Evolutionary conservation across 1,140 invertebrate species (phyloP).

Genomic region (Episyrphus balteatus): DNA sequence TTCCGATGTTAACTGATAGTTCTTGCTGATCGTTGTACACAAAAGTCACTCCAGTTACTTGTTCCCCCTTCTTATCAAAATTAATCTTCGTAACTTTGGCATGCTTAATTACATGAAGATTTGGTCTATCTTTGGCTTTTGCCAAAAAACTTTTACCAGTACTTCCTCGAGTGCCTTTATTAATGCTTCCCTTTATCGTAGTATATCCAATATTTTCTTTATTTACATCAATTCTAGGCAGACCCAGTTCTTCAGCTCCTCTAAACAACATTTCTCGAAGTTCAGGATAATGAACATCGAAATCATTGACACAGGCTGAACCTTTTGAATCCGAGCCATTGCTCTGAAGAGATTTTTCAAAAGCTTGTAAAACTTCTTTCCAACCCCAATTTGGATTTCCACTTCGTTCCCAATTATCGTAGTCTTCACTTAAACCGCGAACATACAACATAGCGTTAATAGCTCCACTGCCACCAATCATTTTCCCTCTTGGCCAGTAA

Average conservation of each 20-base stretch:
- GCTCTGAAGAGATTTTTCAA: slow-evolving; percentile 46
- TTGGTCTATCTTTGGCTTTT: slow-evolving; percentile 27
- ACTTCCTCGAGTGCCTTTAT: slow-evolving; percentile 42
- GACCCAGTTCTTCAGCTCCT: slow-evolving; percentile 21
- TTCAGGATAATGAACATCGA: slow-evolving; percentile 12
- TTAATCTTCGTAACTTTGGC: slow-evolving; percentile 45
- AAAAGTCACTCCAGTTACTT: slow-evolving; percentile 26
- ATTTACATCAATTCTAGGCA: slow-evolving; percentile 39
- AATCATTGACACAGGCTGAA: slow-evolving; percentile 43
- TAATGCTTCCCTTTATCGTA: slow-evolving; percentile 24
- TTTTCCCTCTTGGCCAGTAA: slow-evolving; percentile 45
- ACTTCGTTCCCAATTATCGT: slow-evolving; percentile 48
- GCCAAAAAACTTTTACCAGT: slow-evolving; percentile 39
- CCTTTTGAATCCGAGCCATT: slow-evolving; percentile 41
- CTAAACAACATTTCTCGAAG: slow-evolving; percentile 26
- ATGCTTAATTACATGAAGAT: slow-evolving; percentile 56
- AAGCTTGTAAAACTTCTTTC: slow-evolving; percentile 55
- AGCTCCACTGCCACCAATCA: slow-evolving; percentile 51
- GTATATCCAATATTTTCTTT: slow-evolving; percentile 38
- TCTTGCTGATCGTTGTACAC: slow-evolving; percentile 17
- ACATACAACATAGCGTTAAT: slow-evolving; percentile 60
- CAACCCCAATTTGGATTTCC: slow-evolving; percentile 49
- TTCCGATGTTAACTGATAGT: slow-evolving; percentile 28
- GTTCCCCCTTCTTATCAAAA: slow-evolving; percentile 38
- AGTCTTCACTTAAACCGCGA: slow-evolving; percentile 48